Percentiles rank a stretch among this genome's conserved stretches.
Evolutionary conservation across 2,797 vertebrate species (phyloP).

Genomic region (Coranthus polyacanthus): DNA sequence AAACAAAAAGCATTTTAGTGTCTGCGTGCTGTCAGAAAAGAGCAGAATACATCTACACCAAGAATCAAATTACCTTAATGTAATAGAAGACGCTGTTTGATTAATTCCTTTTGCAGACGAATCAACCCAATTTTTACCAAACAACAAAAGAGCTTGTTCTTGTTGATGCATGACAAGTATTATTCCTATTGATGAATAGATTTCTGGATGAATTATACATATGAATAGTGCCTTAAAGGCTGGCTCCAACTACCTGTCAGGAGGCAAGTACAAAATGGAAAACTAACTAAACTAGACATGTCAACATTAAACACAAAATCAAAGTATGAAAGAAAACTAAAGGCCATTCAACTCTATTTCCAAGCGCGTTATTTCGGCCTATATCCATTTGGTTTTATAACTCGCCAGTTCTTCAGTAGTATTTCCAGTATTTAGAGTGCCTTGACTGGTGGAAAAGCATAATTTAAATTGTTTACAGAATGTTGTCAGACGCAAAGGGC

Average conservation of each 20-base stretch:
- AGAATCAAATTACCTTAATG: constrained; percentile 17
- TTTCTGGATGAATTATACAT: too few relatives aligned
- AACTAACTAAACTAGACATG: not conserved
- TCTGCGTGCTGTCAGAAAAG: constrained; percentile 51
- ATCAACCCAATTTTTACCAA: not conserved
- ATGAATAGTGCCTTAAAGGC: too few relatives aligned
- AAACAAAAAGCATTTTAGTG: constrained; percentile 56
- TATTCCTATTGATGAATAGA: too few relatives aligned
- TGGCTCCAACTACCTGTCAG: not conserved
- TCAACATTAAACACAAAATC: not conserved
- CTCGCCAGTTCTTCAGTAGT: constrained; percentile 1
- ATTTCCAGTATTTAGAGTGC: constrained; percentile 11
- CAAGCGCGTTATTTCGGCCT: not conserved
- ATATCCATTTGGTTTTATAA: constrained; percentile 25
- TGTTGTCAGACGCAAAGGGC: constrained; percentile 41
- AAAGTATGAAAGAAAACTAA: not conserved
- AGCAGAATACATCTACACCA: constrained; percentile 10
- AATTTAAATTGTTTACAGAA: constrained; percentile 46
- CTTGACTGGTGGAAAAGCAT: constrained; percentile 38
- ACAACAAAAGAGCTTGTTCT: not conserved
- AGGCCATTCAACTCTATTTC: not conserved
- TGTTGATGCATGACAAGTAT: too few relatives aligned
- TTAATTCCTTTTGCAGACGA: not conserved
- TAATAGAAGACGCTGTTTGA: not conserved
- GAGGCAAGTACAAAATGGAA: not conserved